These are phyloP conservation scores for Catocala fraxini DNA, from an alignment of 2,888 invertebrate genomes.

Conservation along the genomic window DNA sequence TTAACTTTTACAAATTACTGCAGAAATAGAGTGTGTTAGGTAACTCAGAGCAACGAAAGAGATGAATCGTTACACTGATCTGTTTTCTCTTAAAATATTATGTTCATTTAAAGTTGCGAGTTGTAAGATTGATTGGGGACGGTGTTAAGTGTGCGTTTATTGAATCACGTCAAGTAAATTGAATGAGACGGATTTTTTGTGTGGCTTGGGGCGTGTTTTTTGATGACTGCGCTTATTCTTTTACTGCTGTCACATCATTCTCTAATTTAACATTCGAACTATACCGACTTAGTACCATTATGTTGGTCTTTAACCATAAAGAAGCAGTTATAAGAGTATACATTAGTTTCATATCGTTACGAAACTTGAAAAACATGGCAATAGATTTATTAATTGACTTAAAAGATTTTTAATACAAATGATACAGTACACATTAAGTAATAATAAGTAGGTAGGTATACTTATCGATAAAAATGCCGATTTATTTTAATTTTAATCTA, in stretches of 20 bases:
- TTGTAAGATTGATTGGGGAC: constrained; percentile 56
- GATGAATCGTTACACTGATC: constrained; percentile 79
- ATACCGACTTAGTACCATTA: too few relatives aligned
- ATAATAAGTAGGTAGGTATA: too few relatives aligned
- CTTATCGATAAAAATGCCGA: too few relatives aligned
- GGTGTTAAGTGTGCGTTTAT: constrained; percentile 43
- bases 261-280: neutral
- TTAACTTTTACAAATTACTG: constrained; percentile 85
- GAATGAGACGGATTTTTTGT: constrained; percentile 29
- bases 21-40: constrained; percentile 76
- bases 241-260: neutral
- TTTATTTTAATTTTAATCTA: too few relatives aligned
- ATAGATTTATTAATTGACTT: too few relatives aligned
- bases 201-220: constrained; percentile 20
- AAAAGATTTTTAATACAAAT: too few relatives aligned
- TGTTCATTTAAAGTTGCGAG: constrained; percentile 52
- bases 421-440: too few relatives aligned
- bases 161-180: constrained; percentile 47
- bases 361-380: too few relatives aligned
- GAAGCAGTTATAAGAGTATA: too few relatives aligned
- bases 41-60: constrained; percentile 65
- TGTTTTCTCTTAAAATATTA: constrained; percentile 72
- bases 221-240: constrained; percentile 3
- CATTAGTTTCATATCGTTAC: too few relatives aligned
- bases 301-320: too few relatives aligned